phyloP scores from a whole-genome alignment of 2,888 invertebrate species.

The Neoscelio sp. region DNA sequence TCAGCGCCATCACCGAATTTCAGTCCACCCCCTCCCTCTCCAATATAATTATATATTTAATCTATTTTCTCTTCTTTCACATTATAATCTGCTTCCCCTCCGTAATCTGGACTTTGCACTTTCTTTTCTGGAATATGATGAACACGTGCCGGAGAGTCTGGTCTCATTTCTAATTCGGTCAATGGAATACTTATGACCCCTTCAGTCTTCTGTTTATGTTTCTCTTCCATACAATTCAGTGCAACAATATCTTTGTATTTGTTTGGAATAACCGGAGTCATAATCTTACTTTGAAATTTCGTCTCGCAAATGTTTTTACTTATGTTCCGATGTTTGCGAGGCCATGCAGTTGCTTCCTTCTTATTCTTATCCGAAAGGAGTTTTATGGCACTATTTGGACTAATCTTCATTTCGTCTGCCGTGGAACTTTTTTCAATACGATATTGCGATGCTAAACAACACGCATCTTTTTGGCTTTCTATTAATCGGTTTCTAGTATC shows the following conservation, averaged over 20 bases:
- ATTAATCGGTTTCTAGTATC: conserved; percentile 31
- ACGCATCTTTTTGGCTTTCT: conserved; percentile 6
- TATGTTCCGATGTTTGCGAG: conserved; percentile 47
- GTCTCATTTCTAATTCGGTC: conserved; percentile 75
- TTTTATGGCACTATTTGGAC: not conserved
- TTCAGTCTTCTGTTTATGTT: conserved; percentile 63
- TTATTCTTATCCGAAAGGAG: not conserved
- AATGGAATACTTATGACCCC: conserved; percentile 75
- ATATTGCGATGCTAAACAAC: conserved; percentile 8
- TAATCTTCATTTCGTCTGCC: conserved; percentile 38
- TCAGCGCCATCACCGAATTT: conserved; percentile 79
- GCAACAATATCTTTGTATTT: conserved; percentile 70
- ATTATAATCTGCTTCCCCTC: conserved; percentile 73
- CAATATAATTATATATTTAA: conserved; percentile 77
- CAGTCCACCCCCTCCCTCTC: conserved; percentile 77
- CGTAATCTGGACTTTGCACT: conserved; percentile 76
- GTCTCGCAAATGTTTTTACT: conserved; percentile 55
- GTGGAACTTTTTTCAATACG: conserved; percentile 28
- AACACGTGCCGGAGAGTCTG: conserved; percentile 74
- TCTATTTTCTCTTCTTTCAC: conserved; percentile 74
- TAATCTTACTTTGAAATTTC: conserved; percentile 51
- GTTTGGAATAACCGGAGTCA: conserved; percentile 66
- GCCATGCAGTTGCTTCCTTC: conserved; percentile 24
- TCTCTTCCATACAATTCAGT: conserved; percentile 65
- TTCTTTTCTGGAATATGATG: conserved; percentile 71